Evolutionary conservation across 2,797 vertebrate species (phyloP).

Genomic region (Pangasius djambal): DNA sequence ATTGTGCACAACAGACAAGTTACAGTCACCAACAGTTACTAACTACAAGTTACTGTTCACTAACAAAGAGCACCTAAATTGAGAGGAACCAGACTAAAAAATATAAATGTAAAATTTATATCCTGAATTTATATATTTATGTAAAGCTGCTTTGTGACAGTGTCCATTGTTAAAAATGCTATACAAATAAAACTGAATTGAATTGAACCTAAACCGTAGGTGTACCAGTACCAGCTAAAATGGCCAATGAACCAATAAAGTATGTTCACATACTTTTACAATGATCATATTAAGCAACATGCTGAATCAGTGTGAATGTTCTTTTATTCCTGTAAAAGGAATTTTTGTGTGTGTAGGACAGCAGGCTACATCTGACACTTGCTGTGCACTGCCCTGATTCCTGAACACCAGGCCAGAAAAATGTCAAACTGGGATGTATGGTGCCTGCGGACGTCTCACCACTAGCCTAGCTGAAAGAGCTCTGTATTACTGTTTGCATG

Average conservation of each 20-base stretch:
- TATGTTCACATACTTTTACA: background rate
- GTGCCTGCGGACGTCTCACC: background rate
- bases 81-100: no score
- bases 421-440: background rate
- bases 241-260: background rate
- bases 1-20: background rate
- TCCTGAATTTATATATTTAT: no score
- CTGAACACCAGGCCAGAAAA: background rate
- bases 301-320: background rate
- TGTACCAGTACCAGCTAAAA: background rate
- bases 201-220: background rate
- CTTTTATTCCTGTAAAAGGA: background rate
- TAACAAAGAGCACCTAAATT: background rate
- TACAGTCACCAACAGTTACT: background rate
- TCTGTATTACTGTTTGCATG: slow-evolving; percentile 13
- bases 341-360: background rate
- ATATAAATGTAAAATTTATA: no score
- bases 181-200: no score
- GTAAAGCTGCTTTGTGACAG: no score
- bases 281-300: background rate
- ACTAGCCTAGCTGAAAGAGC: background rate
- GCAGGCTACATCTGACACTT: background rate
- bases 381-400: background rate
- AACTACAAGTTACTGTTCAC: background rate
- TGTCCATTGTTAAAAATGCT: no score